A percentile compares a stretch with the other conserved stretches of the same genome.
These are phyloP conservation scores for Chaetogeoica ovagalla DNA, from an alignment of 2,888 invertebrate species.

Conservation along the genomic window DNA sequence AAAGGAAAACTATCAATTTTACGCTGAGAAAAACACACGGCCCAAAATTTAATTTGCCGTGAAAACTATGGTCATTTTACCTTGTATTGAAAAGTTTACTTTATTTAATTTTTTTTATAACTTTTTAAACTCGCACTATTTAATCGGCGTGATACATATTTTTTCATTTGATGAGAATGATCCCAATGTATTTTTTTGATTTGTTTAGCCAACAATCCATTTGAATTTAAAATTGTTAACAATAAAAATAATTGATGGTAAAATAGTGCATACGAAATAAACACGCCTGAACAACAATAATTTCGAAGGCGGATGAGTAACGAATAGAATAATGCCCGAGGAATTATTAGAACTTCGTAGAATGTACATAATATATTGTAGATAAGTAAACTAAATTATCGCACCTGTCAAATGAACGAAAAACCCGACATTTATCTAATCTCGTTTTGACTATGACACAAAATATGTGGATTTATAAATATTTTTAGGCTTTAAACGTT, in stretches of 20 bases:
- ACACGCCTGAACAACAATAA: neutral
- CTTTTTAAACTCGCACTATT: conserved; percentile 18
- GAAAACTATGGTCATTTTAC: too few relatives aligned
- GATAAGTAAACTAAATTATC: neutral
- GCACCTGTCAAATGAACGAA: neutral
- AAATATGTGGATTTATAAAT: too few relatives aligned
- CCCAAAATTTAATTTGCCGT: neutral
- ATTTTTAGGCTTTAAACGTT: too few relatives aligned
- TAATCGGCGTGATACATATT: neutral
- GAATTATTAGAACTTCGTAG: neutral
- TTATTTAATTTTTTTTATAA: too few relatives aligned
- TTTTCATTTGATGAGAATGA: conserved; percentile 18
- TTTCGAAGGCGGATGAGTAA: neutral
- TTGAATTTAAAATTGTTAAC: neutral
- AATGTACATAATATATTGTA: neutral
- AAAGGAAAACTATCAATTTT: too few relatives aligned
- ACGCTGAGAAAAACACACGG: too few relatives aligned
- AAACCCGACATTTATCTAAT: too few relatives aligned
- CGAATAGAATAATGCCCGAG: too few relatives aligned
- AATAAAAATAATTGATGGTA: conserved; percentile 16
- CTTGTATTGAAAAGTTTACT: too few relatives aligned
- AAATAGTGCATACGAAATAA: neutral
- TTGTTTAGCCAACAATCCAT: neutral
- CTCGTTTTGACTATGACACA: too few relatives aligned
- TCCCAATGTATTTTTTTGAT: conserved; percentile 15